Base-by-base conservation (phyloP, 1,140 invertebrate genomes). In the Trachymyrmex septentrionalis region DNA sequence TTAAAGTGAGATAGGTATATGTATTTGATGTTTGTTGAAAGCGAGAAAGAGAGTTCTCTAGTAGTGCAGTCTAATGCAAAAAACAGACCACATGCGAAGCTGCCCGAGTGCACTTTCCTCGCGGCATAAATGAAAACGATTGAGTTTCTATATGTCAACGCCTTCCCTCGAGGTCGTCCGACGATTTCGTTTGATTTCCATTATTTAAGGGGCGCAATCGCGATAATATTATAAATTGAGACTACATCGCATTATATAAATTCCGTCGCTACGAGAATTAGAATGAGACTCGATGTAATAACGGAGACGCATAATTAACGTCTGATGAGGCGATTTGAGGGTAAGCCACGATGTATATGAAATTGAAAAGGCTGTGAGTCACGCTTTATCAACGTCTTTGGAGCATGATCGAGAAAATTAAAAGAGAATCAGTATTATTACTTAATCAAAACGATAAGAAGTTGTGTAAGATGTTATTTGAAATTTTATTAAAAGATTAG, bases 91-190 rank as follows among this genome's bases (percentile, higher is more conserved):
- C 48, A 21, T 10, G 77, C 48, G 30, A 44, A 48, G 57, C n/a
- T n/a, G 59, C 3, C 16, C 24, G 38, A 27, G 9, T 63, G 61
- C 50, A 80, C 76, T 66, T 80, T 80, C 64, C 64, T 80, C 34
- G 27, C 63, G 63, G 34, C 9, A 50, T 53, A 69, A 80, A 67
- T 69, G 48, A 69, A 80, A 80, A 80, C 48, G 21, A 48, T 34
- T 63, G 61, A 55, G 61, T 80, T 80, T 80, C 77, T 55, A 80
- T 69, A 38, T 38, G 77, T 38, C 77, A 69, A 69, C 63, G 77
- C 48, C 77, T 80, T 69, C 30, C 77, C 63, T 80, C 77, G 63
- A 80, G 63, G 77, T 66, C 63, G 63, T 59, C 38, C 34, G 50
- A n/a, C n/a, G 64, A 69, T 69, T 69, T 80, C 30, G 24, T 69